phyloP scores from a whole-genome alignment of 1,140 invertebrate genomes.

The Mercenaria mercenaria region DNA sequence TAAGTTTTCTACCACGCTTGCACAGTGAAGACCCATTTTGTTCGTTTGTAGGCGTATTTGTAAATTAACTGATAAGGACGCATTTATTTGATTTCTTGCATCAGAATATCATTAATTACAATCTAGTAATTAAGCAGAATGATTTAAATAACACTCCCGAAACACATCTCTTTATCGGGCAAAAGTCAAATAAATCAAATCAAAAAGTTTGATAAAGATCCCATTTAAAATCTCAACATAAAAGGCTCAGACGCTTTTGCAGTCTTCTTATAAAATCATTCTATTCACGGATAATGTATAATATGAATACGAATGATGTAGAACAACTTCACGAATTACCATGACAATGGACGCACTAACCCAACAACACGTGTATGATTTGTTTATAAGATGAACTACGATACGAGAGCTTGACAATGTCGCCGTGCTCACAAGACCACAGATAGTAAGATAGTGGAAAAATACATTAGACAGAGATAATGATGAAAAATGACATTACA shows the following conservation, averaged over 20 bases:
- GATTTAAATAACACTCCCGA: conserved; percentile 7
- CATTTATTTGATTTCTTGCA: conserved; percentile 4
- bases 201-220: not conserved
- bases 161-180: not conserved
- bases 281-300: conserved; percentile 12
- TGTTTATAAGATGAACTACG: not conserved
- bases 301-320: conserved; percentile 12
- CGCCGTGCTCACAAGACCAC: conserved; percentile 1
- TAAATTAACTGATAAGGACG: not conserved
- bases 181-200: conserved; percentile 23
- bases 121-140: conserved; percentile 22
- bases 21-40: not conserved
- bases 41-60: not conserved
- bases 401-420: not conserved
- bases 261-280: conserved; percentile 22
- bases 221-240: not conserved
- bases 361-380: conserved; percentile 2
- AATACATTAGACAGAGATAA: not conserved
- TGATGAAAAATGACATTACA: not conserved
- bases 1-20: not conserved
- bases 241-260: not conserved
- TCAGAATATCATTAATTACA: conserved; percentile 26
- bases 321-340: conserved; percentile 15
- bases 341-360: conserved; percentile 24
- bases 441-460: not conserved